Conservation (phyloP, 2,888 invertebrate genomes). For the Leucophenga maculata region DNA sequence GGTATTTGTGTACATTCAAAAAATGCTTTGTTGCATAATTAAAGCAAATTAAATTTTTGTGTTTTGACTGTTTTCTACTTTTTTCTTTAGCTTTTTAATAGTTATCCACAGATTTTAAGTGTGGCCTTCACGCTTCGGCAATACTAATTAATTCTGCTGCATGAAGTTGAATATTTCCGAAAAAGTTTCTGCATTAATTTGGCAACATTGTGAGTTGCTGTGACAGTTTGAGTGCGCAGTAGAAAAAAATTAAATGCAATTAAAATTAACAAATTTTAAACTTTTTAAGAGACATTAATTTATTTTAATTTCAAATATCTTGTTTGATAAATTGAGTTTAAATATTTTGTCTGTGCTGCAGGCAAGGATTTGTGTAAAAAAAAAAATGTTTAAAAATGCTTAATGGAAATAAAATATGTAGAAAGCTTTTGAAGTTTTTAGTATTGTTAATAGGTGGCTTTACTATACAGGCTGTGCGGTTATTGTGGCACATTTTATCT, state of each 20-base stretch:
- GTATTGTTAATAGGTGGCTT: too few species aligned
- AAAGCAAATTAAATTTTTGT: conserved; percentile 60
- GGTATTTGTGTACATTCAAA: background rate
- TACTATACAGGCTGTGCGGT: too few species aligned
- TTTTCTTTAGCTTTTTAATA: background rate
- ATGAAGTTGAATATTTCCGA: background rate
- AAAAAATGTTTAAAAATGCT: too few species aligned
- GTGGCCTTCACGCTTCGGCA: background rate
- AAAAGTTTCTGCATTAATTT: conserved; percentile 17
- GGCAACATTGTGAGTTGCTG: background rate
- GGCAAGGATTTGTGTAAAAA: too few species aligned
- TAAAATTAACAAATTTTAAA: background rate
- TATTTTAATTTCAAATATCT: background rate
- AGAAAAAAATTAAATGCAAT: too few species aligned
- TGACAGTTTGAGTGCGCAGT: too few species aligned
- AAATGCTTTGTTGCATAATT: conserved; percentile 55
- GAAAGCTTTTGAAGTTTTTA: too few species aligned
- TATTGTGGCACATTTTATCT: too few species aligned
- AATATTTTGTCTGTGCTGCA: background rate
- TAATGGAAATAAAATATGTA: too few species aligned
- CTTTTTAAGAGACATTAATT: conserved; percentile 3
- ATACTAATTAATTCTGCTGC: background rate
- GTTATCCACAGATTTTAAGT: background rate
- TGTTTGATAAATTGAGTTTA: conserved; percentile 2
- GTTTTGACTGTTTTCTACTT: background rate